Evolutionary conservation across 1,140 invertebrate genomes (phyloP).

Genomic region (Cataglyphis hispanica): DNA sequence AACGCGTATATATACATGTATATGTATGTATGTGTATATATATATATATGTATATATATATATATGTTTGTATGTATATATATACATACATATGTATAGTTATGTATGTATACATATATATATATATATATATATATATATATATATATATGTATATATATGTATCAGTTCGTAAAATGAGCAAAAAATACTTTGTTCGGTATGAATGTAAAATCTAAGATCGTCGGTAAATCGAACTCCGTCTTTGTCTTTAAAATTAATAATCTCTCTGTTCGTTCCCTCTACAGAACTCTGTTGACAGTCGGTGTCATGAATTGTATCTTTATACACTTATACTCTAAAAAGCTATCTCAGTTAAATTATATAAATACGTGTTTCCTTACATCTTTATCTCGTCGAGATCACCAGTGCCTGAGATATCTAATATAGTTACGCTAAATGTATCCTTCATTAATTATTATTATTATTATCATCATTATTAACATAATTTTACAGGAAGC

Average conservation of each 20-base stretch:
- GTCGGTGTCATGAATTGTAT: slow-evolving; percentile 18
- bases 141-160: slow-evolving; percentile 34
- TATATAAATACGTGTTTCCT: slow-evolving; percentile 71
- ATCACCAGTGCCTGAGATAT: slow-evolving; percentile 82
- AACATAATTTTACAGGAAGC: slow-evolving; percentile 50
- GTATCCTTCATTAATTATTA: slow-evolving; percentile 57
- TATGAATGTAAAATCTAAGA: slow-evolving; percentile 59
- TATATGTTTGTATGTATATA: slow-evolving; percentile 15
- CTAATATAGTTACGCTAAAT: slow-evolving; percentile 66
- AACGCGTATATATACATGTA: slow-evolving; percentile 25
- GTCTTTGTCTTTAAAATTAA: slow-evolving; percentile 54
- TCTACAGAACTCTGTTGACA: slow-evolving; percentile 25
- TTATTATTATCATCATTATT: slow-evolving; percentile 39
- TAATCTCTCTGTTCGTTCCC: slow-evolving; percentile 39
- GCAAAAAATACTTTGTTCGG: slow-evolving; percentile 66
- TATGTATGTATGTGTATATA: slow-evolving; percentile 13
- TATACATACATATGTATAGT: slow-evolving; percentile 30
- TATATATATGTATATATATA: slow-evolving; percentile 21
- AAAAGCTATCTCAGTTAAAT: slow-evolving; percentile 68
- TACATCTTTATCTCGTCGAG: slow-evolving; percentile 76
- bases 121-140: slow-evolving; percentile 13
- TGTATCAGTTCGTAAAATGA: slow-evolving; percentile 65
- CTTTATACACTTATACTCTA: slow-evolving; percentile 59
- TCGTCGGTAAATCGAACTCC: slow-evolving; percentile 31
- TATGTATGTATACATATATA: slow-evolving; percentile 43